Conservation (phyloP, 2,888 invertebrate genomes). For the Xestia ashworthii region DNA sequence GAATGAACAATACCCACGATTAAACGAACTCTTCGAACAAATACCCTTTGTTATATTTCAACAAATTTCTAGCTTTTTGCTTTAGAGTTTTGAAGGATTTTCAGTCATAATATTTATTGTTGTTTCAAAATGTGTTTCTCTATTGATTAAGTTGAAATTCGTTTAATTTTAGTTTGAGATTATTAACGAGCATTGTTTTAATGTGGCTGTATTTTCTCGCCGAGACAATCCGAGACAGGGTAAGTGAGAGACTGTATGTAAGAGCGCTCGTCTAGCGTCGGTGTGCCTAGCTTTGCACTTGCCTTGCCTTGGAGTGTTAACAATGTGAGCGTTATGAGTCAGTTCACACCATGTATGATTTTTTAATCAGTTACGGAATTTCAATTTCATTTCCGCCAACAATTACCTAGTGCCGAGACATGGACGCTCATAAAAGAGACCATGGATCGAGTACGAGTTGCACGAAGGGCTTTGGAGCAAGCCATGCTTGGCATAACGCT, state of each 20-base stretch:
- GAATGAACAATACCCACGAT: conserved; percentile 35
- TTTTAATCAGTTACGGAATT: not conserved
- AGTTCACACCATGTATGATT: not conserved
- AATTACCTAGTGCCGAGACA: too few species aligned
- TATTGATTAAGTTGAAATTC: conserved; percentile 17
- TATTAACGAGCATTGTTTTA: not conserved
- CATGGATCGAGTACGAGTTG: too few species aligned
- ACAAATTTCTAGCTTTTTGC: conserved; percentile 14
- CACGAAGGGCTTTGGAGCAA: too few species aligned
- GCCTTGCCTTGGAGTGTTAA: too few species aligned
- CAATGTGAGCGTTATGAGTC: not conserved
- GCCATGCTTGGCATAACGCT: too few species aligned
- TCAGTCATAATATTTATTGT: conserved; percentile 4
- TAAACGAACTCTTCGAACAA: conserved; percentile 14
- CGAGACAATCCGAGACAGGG: too few species aligned
- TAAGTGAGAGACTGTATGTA: too few species aligned
- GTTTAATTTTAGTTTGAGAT: not conserved
- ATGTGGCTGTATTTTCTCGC: not conserved
- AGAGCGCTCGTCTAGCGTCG: too few species aligned
- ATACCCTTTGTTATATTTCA: conserved; percentile 30
- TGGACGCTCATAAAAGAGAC: too few species aligned
- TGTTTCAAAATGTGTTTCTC: conserved; percentile 2
- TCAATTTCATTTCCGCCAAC: too few species aligned
- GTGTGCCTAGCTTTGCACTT: too few species aligned
- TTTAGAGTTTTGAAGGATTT: conserved; percentile 33